A percentile compares a stretch with the other conserved stretches of the same genome.
These are phyloP conservation scores for Noctua fimbriata DNA, from an alignment of 2,888 invertebrate species.

Conservation along the genomic window DNA sequence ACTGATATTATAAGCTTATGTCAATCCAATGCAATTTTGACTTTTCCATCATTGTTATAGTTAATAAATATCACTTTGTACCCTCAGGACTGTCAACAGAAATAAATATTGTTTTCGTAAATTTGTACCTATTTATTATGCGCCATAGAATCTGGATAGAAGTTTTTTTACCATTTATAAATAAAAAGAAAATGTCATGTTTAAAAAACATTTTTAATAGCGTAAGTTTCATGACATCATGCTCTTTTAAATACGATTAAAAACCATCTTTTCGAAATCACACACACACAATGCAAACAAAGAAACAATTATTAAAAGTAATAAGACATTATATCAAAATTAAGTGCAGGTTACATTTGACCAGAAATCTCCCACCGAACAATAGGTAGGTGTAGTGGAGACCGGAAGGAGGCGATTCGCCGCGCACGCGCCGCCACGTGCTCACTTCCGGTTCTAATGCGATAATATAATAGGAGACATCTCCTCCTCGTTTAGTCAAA, in stretches of 20 bases:
- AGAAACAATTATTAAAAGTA: conserved; percentile 26
- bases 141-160: background rate
- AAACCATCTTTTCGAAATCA: conserved; percentile 32
- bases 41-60: background rate
- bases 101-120: background rate
- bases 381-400: conserved; percentile 66
- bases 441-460: conserved; percentile 86
- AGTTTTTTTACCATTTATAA: background rate
- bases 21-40: background rate
- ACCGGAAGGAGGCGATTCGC: conserved; percentile 87
- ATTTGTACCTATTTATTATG: background rate
- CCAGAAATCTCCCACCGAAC: conserved; percentile 57
- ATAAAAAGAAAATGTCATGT: background rate
- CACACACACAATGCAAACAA: conserved; percentile 18
- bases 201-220: background rate
- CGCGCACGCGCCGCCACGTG: conserved; percentile 87
- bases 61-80: background rate
- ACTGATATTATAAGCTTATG: background rate
- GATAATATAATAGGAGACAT: conserved; percentile 90
- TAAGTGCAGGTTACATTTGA: conserved; percentile 54
- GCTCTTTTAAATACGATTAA: background rate
- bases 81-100: background rate
- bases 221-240: background rate
- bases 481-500: conserved; percentile 83
- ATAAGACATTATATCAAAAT: conserved; percentile 47